phyloP scores from a whole-genome alignment of 30 jellyfish, hydroid and myxozoan genomes.

The Clytia hemisphaerica region DNA sequence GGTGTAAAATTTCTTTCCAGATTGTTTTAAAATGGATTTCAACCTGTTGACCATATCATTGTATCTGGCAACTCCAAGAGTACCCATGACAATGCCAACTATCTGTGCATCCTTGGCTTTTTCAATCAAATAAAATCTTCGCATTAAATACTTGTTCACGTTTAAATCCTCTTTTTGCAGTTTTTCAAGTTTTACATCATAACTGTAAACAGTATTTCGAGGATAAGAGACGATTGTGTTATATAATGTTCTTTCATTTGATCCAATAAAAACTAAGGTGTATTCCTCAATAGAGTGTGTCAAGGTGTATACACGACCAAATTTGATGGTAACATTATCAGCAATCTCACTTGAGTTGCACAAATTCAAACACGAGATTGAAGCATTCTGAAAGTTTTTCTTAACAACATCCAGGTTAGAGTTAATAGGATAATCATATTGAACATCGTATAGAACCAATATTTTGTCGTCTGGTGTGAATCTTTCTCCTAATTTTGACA shows the following conservation, averaged over 20 bases:
- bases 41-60: constrained; percentile 48
- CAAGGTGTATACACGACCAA: too few species aligned
- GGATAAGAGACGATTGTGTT: constrained; percentile 73
- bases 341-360: too few species aligned
- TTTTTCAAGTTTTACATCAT: constrained; percentile 42
- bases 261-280: constrained; percentile 62
- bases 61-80: constrained; percentile 89
- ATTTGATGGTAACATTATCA: too few species aligned
- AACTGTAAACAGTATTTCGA: constrained; percentile 50
- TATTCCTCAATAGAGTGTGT: too few species aligned
- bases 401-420: not conserved
- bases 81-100: constrained; percentile 95
- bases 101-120: constrained; percentile 94
- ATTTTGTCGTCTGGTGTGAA: constrained; percentile 15
- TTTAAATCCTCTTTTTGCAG: constrained; percentile 46
- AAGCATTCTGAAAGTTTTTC: not conserved
- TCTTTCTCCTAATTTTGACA: not conserved
- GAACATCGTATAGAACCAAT: constrained; percentile 62
- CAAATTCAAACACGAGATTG: not conserved
- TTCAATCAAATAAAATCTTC: constrained; percentile 68
- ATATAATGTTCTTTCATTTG: constrained; percentile 42
- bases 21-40: constrained; percentile 46
- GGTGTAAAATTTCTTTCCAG: constrained; percentile 78
- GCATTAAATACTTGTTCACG: constrained; percentile 70
- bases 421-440: constrained; percentile 43